Conservation (phyloP, 2,888 invertebrate species). For the Campaea margaritaria region DNA sequence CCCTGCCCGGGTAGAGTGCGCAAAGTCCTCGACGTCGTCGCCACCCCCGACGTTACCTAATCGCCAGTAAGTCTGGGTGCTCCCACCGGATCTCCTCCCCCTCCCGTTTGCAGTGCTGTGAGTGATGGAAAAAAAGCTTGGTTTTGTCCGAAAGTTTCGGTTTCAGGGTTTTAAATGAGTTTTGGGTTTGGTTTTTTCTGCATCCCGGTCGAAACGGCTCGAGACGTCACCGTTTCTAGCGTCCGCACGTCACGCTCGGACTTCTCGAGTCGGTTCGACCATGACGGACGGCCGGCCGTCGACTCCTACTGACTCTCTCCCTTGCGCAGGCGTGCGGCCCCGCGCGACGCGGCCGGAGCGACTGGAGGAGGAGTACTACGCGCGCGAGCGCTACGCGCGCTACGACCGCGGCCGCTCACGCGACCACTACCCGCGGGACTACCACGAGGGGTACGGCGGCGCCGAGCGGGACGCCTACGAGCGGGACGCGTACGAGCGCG, state of each 20-base stretch:
- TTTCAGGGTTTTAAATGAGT: conserved; percentile 39
- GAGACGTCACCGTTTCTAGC: conserved; percentile 13
- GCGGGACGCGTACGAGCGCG: conserved; percentile 57
- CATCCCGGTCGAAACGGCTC: conserved; percentile 26
- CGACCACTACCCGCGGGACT: conserved; percentile 54
- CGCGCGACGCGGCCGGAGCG: conserved; percentile 83
- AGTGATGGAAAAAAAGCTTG: conserved; percentile 3
- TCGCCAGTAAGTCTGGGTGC: conserved; percentile 69
- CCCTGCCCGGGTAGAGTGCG: conserved; percentile 79
- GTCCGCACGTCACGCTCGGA: conserved; percentile 22
- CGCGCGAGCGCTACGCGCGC: conserved; percentile 64
- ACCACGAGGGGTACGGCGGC: conserved; percentile 51
- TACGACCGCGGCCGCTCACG: conserved; percentile 58
- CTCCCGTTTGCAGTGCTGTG: conserved; percentile 47
- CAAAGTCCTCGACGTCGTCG: conserved; percentile 59
- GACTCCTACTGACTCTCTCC: background rate
- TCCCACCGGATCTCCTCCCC: conserved; percentile 33
- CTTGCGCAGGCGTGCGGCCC: conserved; percentile 65
- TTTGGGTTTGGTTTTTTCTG: conserved; percentile 39
- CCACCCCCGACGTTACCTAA: conserved; percentile 66
- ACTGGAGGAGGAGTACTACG: conserved; percentile 84
- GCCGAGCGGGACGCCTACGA: conserved; percentile 47
- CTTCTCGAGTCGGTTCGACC: conserved; percentile 6
- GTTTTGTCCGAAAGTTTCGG: conserved; percentile 20
- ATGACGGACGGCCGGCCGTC: background rate